These are phyloP conservation scores for Drosophila melanocephala DNA, from an alignment of 2,888 invertebrate genomes.

Conservation along the genomic window DNA sequence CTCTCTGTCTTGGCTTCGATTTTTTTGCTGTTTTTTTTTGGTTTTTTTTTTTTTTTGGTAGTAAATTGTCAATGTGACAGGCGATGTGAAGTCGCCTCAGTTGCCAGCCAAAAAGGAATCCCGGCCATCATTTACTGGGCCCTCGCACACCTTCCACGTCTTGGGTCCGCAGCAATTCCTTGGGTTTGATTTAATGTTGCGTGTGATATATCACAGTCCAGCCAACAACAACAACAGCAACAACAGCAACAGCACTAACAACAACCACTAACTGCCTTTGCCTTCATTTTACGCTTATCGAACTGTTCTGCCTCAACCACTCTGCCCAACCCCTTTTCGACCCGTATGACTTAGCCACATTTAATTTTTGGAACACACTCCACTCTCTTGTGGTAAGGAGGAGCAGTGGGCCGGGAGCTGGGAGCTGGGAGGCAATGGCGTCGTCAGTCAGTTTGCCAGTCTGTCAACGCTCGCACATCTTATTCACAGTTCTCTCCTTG, in stretches of 20 bases:
- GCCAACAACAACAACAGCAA: constrained; percentile 26
- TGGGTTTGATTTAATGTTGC: constrained; percentile 83
- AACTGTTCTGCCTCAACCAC: constrained; percentile 36
- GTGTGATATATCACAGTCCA: constrained; percentile 82
- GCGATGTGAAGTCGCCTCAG: constrained; percentile 53
- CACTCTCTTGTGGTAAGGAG: background rate
- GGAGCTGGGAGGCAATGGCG: constrained; percentile 35
- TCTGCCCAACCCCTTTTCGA: constrained; percentile 8
- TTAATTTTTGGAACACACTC: constrained; percentile 64
- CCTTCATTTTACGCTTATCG: constrained; percentile 78
- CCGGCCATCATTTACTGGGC: constrained; percentile 64
- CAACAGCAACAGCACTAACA: constrained; percentile 19
- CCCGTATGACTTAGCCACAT: constrained; percentile 48
- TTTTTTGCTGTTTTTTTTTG: background rate
- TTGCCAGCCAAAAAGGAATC: constrained; percentile 49
- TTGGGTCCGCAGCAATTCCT: constrained; percentile 52
- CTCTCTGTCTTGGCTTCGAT: constrained; percentile 31
- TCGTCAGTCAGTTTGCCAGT: constrained; percentile 49
- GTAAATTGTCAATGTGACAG: constrained; percentile 84
- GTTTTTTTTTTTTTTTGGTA: constrained; percentile 49
- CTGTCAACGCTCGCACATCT: constrained; percentile 81
- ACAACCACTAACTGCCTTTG: constrained; percentile 49
- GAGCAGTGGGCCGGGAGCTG: background rate
- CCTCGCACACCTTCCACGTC: constrained; percentile 50
- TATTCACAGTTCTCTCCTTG: constrained; percentile 47